These are phyloP conservation scores for Euura saliciscinereae DNA, from an alignment of 1,140 invertebrate species.

Conservation along the genomic window DNA sequence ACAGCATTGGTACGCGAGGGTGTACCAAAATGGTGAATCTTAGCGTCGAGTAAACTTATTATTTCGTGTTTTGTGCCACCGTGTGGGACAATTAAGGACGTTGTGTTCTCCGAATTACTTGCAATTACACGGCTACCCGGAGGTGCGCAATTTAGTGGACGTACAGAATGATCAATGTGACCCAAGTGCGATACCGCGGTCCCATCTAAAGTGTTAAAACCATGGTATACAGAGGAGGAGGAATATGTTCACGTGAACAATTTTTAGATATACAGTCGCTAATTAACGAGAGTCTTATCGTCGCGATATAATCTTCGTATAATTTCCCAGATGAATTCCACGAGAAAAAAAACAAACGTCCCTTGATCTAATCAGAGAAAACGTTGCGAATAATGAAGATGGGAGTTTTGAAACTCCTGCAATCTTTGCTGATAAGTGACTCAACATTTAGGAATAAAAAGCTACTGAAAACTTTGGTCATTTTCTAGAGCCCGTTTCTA, in stretches of 20 bases:
- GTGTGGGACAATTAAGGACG: neutral
- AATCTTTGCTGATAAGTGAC: constrained; percentile 2
- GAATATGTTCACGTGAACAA: neutral
- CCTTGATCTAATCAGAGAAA: neutral
- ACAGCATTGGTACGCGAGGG: no score
- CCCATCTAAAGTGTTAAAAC: neutral
- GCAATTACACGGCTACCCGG: neutral
- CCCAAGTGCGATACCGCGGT: neutral
- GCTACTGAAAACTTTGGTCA: neutral
- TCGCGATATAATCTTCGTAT: neutral
- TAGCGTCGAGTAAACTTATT: neutral
- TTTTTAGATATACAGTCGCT: neutral
- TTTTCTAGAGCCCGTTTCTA: neutral
- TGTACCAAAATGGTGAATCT: no score
- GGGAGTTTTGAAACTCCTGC: neutral
- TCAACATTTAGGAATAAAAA: constrained; percentile 5
- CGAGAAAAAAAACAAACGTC: neutral
- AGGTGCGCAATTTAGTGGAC: neutral
- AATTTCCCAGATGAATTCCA: neutral
- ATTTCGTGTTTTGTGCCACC: neutral
- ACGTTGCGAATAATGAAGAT: neutral
- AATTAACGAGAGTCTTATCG: neutral
- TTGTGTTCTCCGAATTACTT: constrained; percentile 4
- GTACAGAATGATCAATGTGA: neutral
- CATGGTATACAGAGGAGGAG: neutral